Percentiles rank a stretch among this genome's conserved stretches.
Conservation (phyloP, 1,140 invertebrate genomes). For the Drosophila saltans region DNA sequence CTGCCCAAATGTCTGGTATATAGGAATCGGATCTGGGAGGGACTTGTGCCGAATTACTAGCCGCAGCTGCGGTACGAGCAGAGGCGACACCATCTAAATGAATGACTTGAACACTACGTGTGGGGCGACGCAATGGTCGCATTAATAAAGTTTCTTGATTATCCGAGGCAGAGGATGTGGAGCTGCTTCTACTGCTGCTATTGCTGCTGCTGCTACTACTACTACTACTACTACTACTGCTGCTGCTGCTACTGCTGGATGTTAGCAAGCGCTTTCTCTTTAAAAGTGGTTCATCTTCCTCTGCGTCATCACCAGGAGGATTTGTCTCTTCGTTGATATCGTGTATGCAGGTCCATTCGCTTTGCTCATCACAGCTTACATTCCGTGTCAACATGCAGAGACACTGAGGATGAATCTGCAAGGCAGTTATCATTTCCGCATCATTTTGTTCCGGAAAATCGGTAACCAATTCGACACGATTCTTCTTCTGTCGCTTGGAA, state of each 20-base stretch:
- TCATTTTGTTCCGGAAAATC: slow-evolving; percentile 94
- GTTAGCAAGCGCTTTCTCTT: slow-evolving; percentile 80
- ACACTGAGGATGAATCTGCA: slow-evolving; percentile 95
- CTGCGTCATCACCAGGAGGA: slow-evolving; percentile 40
- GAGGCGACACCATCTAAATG: slow-evolving; percentile 32
- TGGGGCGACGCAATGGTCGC: slow-evolving; percentile 24
- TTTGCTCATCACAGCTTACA: slow-evolving; percentile 92
- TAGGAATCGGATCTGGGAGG: slow-evolving; percentile 47
- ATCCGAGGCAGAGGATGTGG: not conserved
- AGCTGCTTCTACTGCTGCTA: not conserved
- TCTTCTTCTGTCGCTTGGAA: slow-evolving; percentile 88
- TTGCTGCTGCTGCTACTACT: not conserved
- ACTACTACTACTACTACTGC: not conserved
- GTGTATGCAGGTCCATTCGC: slow-evolving; percentile 97
- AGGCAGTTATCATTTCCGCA: slow-evolving; percentile 94
- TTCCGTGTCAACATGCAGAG: slow-evolving; percentile 95
- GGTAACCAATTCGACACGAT: slow-evolving; percentile 94
- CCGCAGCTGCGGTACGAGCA: slow-evolving; percentile 10
- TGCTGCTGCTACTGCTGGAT: slow-evolving; percentile 2
- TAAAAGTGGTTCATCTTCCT: slow-evolving; percentile 55
- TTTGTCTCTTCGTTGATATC: slow-evolving; percentile 87
- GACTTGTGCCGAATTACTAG: not conserved
- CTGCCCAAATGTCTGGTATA: slow-evolving; percentile 82
- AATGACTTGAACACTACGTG: slow-evolving; percentile 46
- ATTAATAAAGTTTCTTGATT: not conserved